Conservation (phyloP, 2,888 invertebrate genomes). For the Glyphotaelius pellucidus region DNA sequence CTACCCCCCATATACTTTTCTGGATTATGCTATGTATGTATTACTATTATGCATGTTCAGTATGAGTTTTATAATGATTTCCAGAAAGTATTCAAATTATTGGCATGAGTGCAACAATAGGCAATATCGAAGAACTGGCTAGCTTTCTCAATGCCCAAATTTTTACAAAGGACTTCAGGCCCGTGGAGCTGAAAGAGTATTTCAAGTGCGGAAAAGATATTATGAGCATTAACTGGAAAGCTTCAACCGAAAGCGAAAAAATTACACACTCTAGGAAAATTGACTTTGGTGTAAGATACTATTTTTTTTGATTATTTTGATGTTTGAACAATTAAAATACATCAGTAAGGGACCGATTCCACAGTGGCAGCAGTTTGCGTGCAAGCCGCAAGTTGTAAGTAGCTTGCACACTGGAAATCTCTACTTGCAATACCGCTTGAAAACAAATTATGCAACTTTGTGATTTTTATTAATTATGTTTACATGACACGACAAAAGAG, state of each 20-base stretch:
- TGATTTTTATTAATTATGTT: too few relatives aligned
- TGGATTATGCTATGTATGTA: not conserved
- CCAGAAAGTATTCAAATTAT: slow-evolving; percentile 88
- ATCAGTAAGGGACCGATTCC: too few relatives aligned
- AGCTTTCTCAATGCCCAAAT: slow-evolving; percentile 88
- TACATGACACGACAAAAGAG: too few relatives aligned
- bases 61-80: slow-evolving; percentile 60
- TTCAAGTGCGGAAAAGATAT: slow-evolving; percentile 84
- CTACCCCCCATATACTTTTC: not conserved
- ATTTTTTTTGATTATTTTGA: slow-evolving; percentile 29
- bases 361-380: too few relatives aligned
- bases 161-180: slow-evolving; percentile 91
- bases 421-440: too few relatives aligned
- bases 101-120: slow-evolving; percentile 98
- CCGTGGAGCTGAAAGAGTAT: slow-evolving; percentile 90
- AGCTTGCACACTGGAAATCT: too few relatives aligned
- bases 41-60: not conserved
- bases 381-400: too few relatives aligned
- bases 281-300: slow-evolving; percentile 73
- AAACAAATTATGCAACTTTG: too few relatives aligned
- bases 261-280: slow-evolving; percentile 75
- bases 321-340: not conserved
- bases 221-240: slow-evolving; percentile 77
- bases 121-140: slow-evolving; percentile 90
- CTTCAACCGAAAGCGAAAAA: slow-evolving; percentile 74